Conservation (phyloP, 2,113 vertebrate species). For the Rhizomys pruinosus region DNA sequence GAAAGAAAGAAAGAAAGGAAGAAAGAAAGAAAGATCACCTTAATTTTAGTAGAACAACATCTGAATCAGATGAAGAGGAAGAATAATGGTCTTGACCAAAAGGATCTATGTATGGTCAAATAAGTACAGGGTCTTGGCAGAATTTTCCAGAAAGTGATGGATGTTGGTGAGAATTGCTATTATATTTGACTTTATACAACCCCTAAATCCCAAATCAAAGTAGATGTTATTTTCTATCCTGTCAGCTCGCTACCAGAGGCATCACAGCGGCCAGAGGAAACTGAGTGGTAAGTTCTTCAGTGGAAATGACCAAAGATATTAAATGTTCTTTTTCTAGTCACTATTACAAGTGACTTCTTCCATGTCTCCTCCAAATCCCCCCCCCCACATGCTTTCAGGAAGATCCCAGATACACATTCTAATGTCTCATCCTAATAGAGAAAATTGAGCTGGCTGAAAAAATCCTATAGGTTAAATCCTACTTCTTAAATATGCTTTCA, state of each 20-base stretch:
- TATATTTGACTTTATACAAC: background rate
- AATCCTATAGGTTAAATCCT: background rate
- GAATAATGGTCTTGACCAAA: background rate
- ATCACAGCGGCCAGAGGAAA: background rate
- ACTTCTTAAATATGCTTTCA: background rate
- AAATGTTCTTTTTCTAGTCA: background rate
- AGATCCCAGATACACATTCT: background rate
- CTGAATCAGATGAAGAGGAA: conserved; percentile 15
- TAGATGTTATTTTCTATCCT: background rate
- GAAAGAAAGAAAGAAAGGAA: no score
- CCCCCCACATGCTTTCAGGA: background rate
- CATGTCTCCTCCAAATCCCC: conserved; percentile 10
- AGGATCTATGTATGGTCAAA: background rate
- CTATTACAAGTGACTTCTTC: background rate
- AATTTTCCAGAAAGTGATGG: background rate
- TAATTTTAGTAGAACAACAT: background rate
- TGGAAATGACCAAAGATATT: background rate
- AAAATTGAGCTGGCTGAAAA: background rate
- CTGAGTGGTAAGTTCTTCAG: background rate
- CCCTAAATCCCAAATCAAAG: conserved; percentile 6
- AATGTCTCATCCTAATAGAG: background rate
- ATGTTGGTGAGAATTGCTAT: background rate
- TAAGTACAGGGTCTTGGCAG: background rate
- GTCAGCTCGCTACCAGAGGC: background rate
- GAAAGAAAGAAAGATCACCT: background rate